Percentiles rank a stretch among this genome's conserved stretches.
Evolutionary conservation across 2,888 invertebrate species (phyloP).

Genomic region (Holacanthella duospinosa): DNA sequence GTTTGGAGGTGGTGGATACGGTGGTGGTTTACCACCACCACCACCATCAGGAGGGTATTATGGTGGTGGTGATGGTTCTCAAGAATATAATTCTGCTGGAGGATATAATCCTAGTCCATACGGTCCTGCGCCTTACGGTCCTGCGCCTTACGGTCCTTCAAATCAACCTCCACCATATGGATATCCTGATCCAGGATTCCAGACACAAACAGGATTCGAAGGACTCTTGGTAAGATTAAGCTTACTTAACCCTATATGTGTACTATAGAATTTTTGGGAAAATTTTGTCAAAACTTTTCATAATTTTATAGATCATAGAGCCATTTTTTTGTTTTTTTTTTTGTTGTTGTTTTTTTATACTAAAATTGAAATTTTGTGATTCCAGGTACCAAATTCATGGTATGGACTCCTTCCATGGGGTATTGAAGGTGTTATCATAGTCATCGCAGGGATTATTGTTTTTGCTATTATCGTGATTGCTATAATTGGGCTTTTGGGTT

Average conservation of each 20-base stretch:
- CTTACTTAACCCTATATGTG: too few species aligned
- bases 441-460: slow-evolving; percentile 35
- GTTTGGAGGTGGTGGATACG: neutral
- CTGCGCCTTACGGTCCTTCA: neutral
- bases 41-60: neutral
- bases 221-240: slow-evolving; percentile 37
- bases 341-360: neutral
- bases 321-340: neutral
- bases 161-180: slow-evolving; percentile 20
- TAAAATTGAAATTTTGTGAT: neutral
- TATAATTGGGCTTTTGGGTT: slow-evolving; percentile 33
- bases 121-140: neutral
- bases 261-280: neutral
- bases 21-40: neutral
- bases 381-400: slow-evolving; percentile 37
- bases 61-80: neutral
- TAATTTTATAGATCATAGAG: too few species aligned
- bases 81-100: neutral
- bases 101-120: neutral
- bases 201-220: slow-evolving; percentile 37
- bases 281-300: neutral
- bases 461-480: slow-evolving; percentile 34
- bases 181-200: slow-evolving; percentile 36
- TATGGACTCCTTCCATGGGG: slow-evolving; percentile 38
- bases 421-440: slow-evolving; percentile 36